Evolutionary conservation across 2,797 vertebrate species (phyloP).

Genomic region (Syndactyla subalaris): DNA sequence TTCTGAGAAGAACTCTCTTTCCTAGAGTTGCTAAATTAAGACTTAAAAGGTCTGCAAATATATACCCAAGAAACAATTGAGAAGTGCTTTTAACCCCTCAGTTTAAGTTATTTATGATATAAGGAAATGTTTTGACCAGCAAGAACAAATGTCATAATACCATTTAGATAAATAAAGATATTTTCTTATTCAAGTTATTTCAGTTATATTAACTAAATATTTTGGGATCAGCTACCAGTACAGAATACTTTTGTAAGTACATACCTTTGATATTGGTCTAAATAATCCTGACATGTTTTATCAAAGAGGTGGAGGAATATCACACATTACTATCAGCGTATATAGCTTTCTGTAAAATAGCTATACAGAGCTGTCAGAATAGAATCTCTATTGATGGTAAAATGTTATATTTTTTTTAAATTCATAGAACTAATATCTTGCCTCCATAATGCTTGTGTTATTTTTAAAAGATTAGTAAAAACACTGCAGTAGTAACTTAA

Average conservation of each 20-base stretch:
- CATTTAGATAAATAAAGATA: not conserved
- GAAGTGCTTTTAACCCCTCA: not conserved
- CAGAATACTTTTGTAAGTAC: not conserved
- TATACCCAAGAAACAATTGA: not conserved
- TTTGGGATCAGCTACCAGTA: not conserved
- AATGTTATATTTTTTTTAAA: conserved; percentile 50
- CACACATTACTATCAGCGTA: not conserved
- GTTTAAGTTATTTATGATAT: not conserved
- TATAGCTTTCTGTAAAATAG: conserved; percentile 26
- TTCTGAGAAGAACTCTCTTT: not conserved
- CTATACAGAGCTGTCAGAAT: not conserved
- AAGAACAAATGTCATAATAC: not conserved
- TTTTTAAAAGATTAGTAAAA: conserved; percentile 70
- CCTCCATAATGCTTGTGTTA: conserved; percentile 49
- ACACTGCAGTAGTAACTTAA: conserved; percentile 59
- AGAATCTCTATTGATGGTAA: conserved; percentile 32
- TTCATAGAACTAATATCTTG: conserved; percentile 6
- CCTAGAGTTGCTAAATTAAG: not conserved
- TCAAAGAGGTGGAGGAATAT: not conserved
- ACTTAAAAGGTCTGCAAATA: not conserved
- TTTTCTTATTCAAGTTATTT: not conserved
- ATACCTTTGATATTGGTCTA: not conserved
- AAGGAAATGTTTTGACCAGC: not conserved
- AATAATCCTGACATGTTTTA: not conserved
- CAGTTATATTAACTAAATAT: not conserved